Conservation (phyloP, 2,797 vertebrate species). For the Propithecus deckenii region DNA sequence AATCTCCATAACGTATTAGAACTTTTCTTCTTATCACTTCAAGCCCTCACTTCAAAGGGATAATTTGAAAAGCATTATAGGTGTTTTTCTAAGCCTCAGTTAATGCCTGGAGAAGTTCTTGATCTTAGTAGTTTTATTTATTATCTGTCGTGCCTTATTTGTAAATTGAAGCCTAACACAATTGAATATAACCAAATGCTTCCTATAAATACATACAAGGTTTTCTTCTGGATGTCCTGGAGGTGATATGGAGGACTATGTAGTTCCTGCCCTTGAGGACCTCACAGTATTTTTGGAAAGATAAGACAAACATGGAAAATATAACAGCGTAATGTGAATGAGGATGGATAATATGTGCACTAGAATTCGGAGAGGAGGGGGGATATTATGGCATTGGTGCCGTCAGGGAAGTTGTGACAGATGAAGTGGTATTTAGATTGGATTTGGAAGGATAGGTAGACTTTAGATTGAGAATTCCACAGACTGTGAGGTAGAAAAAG, state of each 20-base stretch:
- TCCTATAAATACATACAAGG: not conserved
- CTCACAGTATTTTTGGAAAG: not conserved
- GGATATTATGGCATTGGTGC: not conserved
- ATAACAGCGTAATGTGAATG: not conserved
- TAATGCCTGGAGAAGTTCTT: not conserved
- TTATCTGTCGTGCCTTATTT: not conserved
- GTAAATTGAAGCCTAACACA: not conserved
- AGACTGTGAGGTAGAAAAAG: not conserved
- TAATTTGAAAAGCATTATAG: slow-evolving; percentile 1
- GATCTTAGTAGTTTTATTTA: not conserved
- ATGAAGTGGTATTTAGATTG: not conserved
- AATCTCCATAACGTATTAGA: not conserved
- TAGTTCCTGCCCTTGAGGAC: not conserved
- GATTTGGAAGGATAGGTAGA: not conserved
- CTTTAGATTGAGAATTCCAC: not conserved
- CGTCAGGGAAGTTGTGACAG: not conserved
- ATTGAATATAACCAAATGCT: not conserved
- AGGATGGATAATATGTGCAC: not conserved
- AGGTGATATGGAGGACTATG: not conserved
- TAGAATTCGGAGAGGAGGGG: not conserved
- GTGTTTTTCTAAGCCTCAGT: slow-evolving; percentile 32
- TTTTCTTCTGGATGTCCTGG: not conserved
- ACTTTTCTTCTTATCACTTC: not conserved
- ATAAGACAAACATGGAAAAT: not conserved
- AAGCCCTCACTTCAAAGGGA: not conserved